Percentiles rank a stretch among this genome's conserved stretches.
phyloP scores from a whole-genome alignment of 2,797 vertebrate genomes.

The Sebastes kiyomatsui region DNA sequence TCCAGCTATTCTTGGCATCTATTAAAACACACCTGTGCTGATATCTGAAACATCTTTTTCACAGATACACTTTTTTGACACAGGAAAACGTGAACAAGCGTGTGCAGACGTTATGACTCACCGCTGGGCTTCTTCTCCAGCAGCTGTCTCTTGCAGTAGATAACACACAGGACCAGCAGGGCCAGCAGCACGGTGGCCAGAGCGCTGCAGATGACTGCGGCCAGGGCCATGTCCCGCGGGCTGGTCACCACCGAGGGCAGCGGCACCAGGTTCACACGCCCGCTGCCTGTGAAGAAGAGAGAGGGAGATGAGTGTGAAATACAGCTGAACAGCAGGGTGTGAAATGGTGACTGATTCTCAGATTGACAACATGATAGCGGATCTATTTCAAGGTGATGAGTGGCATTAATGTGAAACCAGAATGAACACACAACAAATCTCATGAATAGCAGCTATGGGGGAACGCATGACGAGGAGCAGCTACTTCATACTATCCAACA shows the following conservation, averaged over 20 bases:
- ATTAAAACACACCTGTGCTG: neutral
- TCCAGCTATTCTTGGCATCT: neutral
- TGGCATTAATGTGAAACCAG: neutral
- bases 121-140: constrained; percentile 96
- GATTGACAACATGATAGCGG: neutral
- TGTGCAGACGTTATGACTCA: constrained; percentile 69
- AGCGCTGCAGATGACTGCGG: constrained; percentile 96
- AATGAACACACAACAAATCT: neutral
- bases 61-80: neutral
- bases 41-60: neutral
- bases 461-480: neutral
- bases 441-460: neutral
- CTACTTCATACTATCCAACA: neutral
- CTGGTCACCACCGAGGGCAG: constrained; percentile 91
- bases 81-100: neutral
- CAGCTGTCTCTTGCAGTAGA: constrained; percentile 97
- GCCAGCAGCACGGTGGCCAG: constrained; percentile 94
- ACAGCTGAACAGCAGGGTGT: neutral
- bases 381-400: neutral
- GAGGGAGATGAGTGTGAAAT: neutral
- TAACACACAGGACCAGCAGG: constrained; percentile 92
- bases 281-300: constrained; percentile 81
- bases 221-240: constrained; percentile 93
- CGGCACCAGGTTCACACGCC: constrained; percentile 93
- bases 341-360: neutral